phyloP scores from a whole-genome alignment of 2,113 vertebrate species.

The Empidonax traillii region DNA sequence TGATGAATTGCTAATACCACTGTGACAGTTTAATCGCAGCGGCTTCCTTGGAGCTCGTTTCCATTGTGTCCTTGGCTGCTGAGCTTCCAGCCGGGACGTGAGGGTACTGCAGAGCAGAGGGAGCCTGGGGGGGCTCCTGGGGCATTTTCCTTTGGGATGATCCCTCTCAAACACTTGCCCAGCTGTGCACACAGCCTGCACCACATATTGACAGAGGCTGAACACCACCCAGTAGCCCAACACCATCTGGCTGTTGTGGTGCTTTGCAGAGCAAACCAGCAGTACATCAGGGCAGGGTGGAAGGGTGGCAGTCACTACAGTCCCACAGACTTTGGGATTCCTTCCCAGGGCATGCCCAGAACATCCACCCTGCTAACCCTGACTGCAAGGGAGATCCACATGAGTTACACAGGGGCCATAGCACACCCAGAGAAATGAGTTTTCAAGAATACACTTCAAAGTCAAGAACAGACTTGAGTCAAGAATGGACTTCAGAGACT shows the following conservation, averaged over 20 bases:
- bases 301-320: not conserved
- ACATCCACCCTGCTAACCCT: not conserved
- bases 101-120: not conserved
- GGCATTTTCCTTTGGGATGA: not conserved
- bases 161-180: not conserved
- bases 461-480: not conserved
- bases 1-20: not conserved
- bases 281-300: rapidly evolving
- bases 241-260: rapidly evolving
- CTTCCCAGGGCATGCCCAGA: not conserved
- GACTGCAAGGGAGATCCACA: rapidly evolving
- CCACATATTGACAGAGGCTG: rapidly evolving
- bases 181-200: not conserved
- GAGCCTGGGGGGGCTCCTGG: not conserved
- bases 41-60: not conserved
- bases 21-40: not conserved
- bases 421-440: not conserved
- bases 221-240: not conserved
- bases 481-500: not conserved
- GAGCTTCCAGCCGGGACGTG: not conserved
- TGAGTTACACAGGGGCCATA: rapidly evolving
- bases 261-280: not conserved
- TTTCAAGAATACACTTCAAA: not conserved
- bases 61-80: not conserved
- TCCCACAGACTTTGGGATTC: not conserved